Conservation (phyloP, 64 coral and sea anemone species). For the Pocillopora damicornis region DNA sequence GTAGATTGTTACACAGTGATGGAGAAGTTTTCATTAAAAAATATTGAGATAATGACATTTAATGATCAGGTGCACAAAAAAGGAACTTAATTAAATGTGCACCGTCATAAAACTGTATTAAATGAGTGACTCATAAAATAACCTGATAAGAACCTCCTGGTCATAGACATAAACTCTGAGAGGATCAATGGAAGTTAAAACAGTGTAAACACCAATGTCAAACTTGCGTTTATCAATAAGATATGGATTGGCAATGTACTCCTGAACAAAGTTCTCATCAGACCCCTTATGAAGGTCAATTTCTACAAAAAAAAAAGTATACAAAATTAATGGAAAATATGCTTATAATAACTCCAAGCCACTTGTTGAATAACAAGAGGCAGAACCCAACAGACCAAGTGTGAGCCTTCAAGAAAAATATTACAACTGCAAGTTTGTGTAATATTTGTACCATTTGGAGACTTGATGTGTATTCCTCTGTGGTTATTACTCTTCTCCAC, state of each 20-base stretch:
- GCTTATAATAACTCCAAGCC: background rate
- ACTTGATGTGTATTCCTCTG: slow-evolving; percentile 88
- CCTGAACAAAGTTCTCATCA: slow-evolving; percentile 79
- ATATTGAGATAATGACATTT: too few relatives aligned
- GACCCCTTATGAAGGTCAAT: slow-evolving; percentile 65
- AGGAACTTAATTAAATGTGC: background rate
- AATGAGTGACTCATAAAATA: background rate
- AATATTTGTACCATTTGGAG: slow-evolving; percentile 1
- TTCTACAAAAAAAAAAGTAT: slow-evolving; percentile 50
- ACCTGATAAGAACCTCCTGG: slow-evolving; percentile 89
- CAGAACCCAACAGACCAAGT: too few relatives aligned
- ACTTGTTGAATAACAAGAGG: background rate
- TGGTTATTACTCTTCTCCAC: slow-evolving; percentile 94
- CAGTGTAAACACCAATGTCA: slow-evolving; percentile 95
- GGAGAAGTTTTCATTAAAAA: too few relatives aligned
- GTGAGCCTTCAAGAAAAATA: too few relatives aligned
- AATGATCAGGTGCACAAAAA: too few relatives aligned
- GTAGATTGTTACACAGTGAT: too few relatives aligned
- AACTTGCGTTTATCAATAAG: slow-evolving; percentile 89
- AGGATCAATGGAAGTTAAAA: slow-evolving; percentile 89
- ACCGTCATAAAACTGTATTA: background rate
- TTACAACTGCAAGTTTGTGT: too few relatives aligned
- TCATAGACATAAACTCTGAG: slow-evolving; percentile 92
- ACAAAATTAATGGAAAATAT: background rate
- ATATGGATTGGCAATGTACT: slow-evolving; percentile 86